Evolutionary conservation across 1,140 invertebrate genomes (phyloP), one percentile per base, ranked within the genome.

Genomic region (Triops cancriformis): DNA sequence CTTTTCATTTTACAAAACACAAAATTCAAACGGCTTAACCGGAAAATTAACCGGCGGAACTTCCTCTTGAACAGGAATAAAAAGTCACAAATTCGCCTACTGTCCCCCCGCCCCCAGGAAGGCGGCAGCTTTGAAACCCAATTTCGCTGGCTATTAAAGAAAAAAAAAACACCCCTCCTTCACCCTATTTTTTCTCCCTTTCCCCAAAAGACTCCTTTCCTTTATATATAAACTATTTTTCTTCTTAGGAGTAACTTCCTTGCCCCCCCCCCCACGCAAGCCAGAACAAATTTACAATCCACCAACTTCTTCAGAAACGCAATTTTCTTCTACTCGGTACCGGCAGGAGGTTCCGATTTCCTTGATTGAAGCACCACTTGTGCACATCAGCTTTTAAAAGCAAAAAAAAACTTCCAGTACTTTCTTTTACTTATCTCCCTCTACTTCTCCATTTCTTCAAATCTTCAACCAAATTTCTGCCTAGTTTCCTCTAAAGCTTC

Each of bases 331-430:
- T 18, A 18, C 51, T 64, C 51, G 18, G 10, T 64, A 64, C 51
- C 51, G 51, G n/a, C 51, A 64, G 51, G 51, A 64, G 51, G 51
- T 64, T 64, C 51, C 51, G 51, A 64, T 64, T 64, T 64, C 51
- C 51, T 64, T 64, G 51, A 64, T 64, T 64, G 51, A 64, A 64
- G 51, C 51, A 64, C 51, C 51, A 64, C 51, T 64, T 64, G 51
- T 64, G 51, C 23, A 64, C 51, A 64, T 23, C 51, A 18, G 51
- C 51, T 64, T 64, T 64, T 37, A 37, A 37, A 37, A 37, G 2
- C 2, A 37, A 64, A 10, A 23, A 64, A 64, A 64, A 64, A 23
- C 18, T n/a, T n/a, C n/a, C n/a, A n/a, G n/a, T 18, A n/a, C 23
- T 64, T 23, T 64, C 43, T 23, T 64, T 64, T 64, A 0, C 51